These are phyloP conservation scores for Pyrgilauda ruficollis DNA, from an alignment of 2,113 vertebrate species.

Conservation along the genomic window DNA sequence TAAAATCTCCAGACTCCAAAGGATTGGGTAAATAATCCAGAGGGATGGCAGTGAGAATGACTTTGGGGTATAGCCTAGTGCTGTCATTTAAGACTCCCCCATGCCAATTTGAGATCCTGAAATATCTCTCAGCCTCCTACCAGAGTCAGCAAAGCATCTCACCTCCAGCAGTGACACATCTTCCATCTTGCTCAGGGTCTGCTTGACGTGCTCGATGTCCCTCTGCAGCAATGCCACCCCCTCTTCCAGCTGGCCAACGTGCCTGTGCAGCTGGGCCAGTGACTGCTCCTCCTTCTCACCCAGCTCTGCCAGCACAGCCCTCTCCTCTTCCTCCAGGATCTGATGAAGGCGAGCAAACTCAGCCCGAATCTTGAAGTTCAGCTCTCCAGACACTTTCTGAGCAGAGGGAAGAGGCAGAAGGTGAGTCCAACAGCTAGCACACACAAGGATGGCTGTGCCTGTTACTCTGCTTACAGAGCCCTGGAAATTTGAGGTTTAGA, in stretches of 20 bases:
- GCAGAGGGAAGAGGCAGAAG: neutral
- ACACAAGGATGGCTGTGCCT: neutral
- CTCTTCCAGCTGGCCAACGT: conserved; percentile 55
- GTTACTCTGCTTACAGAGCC: neutral
- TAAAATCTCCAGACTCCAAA: neutral
- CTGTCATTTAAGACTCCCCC: neutral
- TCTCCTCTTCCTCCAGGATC: conserved; percentile 79
- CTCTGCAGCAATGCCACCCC: conserved; percentile 68
- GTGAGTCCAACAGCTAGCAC: neutral
- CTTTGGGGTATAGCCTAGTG: neutral
- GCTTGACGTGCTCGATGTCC: conserved; percentile 53
- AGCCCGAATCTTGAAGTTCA: conserved; percentile 70
- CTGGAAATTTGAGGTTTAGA: neutral
- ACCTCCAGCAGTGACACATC: conserved; percentile 70
- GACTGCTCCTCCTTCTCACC: conserved; percentile 65
- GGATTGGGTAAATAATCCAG: neutral
- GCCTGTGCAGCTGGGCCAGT: conserved; percentile 61
- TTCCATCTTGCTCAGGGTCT: conserved; percentile 34
- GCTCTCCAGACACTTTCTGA: conserved; percentile 63
- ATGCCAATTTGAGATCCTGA: neutral
- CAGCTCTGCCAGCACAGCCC: conserved; percentile 71
- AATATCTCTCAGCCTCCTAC: neutral
- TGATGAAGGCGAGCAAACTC: conserved; percentile 80
- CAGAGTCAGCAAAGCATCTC: neutral
- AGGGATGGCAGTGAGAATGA: neutral